Base-by-base conservation (phyloP, 2,113 vertebrate genomes). In the Propithecus coquereli region DNA sequence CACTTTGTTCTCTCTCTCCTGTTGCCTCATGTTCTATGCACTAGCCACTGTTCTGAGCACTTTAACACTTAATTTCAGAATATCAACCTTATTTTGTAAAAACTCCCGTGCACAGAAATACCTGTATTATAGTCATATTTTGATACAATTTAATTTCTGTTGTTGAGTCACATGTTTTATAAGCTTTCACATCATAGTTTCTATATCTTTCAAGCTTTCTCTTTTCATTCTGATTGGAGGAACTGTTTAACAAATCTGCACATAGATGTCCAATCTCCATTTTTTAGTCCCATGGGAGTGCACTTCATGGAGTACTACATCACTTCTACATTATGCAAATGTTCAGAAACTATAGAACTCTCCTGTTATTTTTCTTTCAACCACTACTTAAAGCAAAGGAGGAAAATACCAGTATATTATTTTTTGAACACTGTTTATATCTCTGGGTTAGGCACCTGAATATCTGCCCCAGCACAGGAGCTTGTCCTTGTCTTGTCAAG, bases 401-500 rank as follows among this genome's bases (percentile, higher is more conserved):
- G 13, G 94, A 87, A 96, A 94, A 91, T 88, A 76, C 34, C 22
- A 73, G 22, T 3, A 2, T 79, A 37, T 61, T 83, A 16, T 18
- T 17, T 3, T 63, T 93, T 90, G 40, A 40, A 95, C 7, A 84
- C 30, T 87, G 8, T 18, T n/a, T 10, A 23, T 30, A 0, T 37
- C 8, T 37, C 61, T 85, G 87, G 13, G 45, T 73, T 66, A 97
- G 12, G 30, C 11, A 43, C 71, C 37, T 1, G 88, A 86, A 92
- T 59, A 88, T 83, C 50, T 71, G 57, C 23, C 68, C 14, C 65
- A 52, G 25, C 3, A 6, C 63, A 88, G 25, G 32, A 65, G 10
- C 86, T 76, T 83, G 77, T 57, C 91, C 76, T 23, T 81, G 81
- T 94, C 94, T 97, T 97, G 97, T 94, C 74, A 97, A 96, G 47